A percentile compares a stretch with the other conserved stretches of the same genome.
Evolutionary conservation across 2,113 vertebrate species (phyloP).

Genomic region (Ariopsis seemanni): DNA sequence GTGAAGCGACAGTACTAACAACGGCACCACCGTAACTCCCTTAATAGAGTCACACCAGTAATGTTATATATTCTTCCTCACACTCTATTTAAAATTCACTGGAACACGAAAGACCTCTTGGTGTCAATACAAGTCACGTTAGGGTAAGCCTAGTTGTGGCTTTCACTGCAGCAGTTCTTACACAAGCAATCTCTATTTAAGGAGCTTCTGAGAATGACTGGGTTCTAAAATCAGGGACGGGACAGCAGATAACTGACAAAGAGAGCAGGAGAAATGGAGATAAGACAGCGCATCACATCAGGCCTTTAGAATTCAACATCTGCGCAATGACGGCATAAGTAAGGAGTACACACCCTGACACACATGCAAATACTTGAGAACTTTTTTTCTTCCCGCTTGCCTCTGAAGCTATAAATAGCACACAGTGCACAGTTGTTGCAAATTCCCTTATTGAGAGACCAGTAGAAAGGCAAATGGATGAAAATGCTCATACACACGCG

Average conservation of each 20-base stretch:
- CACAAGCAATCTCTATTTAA: conserved; percentile 20
- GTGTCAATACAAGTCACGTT: conserved; percentile 21
- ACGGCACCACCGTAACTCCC: too few species aligned
- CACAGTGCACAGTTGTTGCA: conserved; percentile 62
- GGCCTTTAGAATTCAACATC: conserved; percentile 37
- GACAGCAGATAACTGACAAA: conserved; percentile 9
- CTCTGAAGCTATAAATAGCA: conserved; percentile 73
- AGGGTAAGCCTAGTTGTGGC: not conserved
- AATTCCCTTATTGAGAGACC: conserved; percentile 76
- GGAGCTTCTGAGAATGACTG: conserved; percentile 9
- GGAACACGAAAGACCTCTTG: not conserved
- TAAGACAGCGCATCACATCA: conserved; percentile 3
- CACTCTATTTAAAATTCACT: not conserved
- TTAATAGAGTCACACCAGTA: not conserved
- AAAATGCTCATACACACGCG: conserved; percentile 14
- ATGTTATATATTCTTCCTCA: not conserved
- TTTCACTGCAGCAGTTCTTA: not conserved
- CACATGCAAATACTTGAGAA: conserved; percentile 31
- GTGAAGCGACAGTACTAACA: too few species aligned
- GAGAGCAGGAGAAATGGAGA: not conserved
- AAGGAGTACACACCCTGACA: conserved; percentile 32
- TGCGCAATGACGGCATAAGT: conserved; percentile 27
- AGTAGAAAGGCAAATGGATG: conserved; percentile 60
- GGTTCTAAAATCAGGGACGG: conserved; percentile 15
- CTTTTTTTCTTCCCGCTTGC: conserved; percentile 33